Conservation (phyloP, 2,113 vertebrate genomes). For the Rhombomys opimus region DNA sequence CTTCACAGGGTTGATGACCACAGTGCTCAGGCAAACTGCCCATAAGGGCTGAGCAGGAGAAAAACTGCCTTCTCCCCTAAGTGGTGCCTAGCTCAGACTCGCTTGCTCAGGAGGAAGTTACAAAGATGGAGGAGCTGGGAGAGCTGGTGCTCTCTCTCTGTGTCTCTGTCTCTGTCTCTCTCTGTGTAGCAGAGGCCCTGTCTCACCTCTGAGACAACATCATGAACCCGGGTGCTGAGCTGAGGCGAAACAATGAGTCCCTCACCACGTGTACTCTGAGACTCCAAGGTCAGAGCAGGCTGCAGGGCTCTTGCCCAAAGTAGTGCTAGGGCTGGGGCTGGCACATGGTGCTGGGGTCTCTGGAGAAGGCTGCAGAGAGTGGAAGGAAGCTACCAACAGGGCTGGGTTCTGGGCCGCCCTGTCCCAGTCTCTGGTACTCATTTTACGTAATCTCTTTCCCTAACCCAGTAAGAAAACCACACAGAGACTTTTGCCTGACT, state of each 20-base stretch:
- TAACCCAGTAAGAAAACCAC: not conserved
- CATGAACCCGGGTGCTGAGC: not conserved
- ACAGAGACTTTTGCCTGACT: rapidly evolving
- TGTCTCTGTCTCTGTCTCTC: not conserved
- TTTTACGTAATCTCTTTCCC: not conserved
- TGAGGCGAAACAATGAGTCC: not conserved
- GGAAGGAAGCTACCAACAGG: not conserved
- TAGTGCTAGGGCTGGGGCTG: not conserved
- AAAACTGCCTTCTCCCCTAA: not conserved
- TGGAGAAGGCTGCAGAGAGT: not conserved
- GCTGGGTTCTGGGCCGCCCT: not conserved
- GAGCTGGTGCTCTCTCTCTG: not conserved
- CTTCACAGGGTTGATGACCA: rapidly evolving
- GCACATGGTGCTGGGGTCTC: not conserved
- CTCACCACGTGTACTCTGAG: not conserved
- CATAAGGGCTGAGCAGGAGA: not conserved
- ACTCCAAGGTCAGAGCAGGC: not conserved
- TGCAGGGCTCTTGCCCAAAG: not conserved
- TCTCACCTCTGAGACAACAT: not conserved
- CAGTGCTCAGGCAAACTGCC: not conserved
- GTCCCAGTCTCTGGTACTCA: not conserved
- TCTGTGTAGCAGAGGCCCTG: rapidly evolving
- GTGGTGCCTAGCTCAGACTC: not conserved
- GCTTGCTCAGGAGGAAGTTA: not conserved
- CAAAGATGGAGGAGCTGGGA: not conserved